Base-by-base conservation (phyloP, 2,797 vertebrate genomes). In the Dromococcyx pavoninus region DNA sequence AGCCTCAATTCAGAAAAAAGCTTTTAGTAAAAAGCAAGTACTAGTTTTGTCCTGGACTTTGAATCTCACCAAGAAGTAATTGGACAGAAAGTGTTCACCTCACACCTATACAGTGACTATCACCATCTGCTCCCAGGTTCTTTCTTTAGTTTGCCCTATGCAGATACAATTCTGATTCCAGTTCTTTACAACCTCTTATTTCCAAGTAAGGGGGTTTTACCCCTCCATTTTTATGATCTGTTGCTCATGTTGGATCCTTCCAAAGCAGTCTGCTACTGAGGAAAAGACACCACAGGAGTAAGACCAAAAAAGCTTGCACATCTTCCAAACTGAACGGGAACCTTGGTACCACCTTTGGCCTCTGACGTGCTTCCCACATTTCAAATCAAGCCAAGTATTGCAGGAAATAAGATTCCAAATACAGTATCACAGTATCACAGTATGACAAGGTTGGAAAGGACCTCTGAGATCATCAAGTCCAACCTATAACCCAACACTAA, bases 231-330 rank as follows among this genome's bases (percentile, higher is more conserved):
- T 60, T 48, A 67, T 10, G 19, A 28, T 0, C 0, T 5, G 5
- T 18, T 74, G 69, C 53, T 80, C n/a, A 69, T 75, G 27, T 21
- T 76, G 64, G 22, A 50, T 70, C 43, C 25, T 84, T 60, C 3
- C 0, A 1, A 64, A 88, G 7, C 3, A 18, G 51, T 17, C 39
- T 66, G 22, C 33, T 48, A 66, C 0, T 0, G 44, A 76, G 17
- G 13, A 75, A 48, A 66, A 46, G 43, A n/a, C 1, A 1, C 9
- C 65, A 57, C 48, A 62, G 41, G 11, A 93, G 46, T 16, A 77
- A 77, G 23, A 39, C 43, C 28, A 39, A 17, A 74, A 86, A 50
- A 77, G 12, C 30, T 69, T 69, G 54, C 8, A 0, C 6, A 15
- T 35, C 39, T 67, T 74, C 58, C 43, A 56, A 86, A 65, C 13